Percentiles rank a stretch among this genome's conserved stretches.
phyloP scores from a whole-genome alignment of 1,140 invertebrate genomes.

The Polypedilum vanderplanki region DNA sequence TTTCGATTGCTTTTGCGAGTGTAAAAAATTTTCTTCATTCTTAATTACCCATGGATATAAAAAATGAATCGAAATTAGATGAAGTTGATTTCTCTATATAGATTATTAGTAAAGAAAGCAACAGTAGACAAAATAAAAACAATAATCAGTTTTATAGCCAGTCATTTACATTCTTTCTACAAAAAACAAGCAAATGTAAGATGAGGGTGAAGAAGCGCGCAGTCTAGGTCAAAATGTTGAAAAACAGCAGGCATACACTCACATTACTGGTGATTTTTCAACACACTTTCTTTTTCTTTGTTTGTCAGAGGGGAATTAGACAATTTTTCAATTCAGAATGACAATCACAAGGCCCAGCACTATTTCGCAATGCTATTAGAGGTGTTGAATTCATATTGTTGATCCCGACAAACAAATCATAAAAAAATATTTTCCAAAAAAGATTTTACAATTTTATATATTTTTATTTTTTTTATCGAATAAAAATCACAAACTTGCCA shows the following conservation, averaged over 20 bases:
- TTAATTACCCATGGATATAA: slow-evolving; percentile 1
- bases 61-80: background rate
- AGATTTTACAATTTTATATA: too few species aligned
- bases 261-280: slow-evolving; percentile 13
- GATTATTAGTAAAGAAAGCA: background rate
- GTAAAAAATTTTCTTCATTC: background rate
- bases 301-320: background rate
- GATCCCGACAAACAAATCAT: too few species aligned
- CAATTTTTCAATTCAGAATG: background rate
- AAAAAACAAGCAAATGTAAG: background rate
- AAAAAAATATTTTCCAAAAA: too few species aligned
- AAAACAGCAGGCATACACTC: background rate
- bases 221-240: background rate
- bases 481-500: too few species aligned
- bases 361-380: background rate
- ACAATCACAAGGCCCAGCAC: background rate
- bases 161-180: background rate
- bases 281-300: background rate
- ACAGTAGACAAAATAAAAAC: slow-evolving; percentile 3
- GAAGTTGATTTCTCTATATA: background rate
- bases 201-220: too few species aligned
- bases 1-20: background rate
- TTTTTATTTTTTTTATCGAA: too few species aligned
- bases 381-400: background rate
- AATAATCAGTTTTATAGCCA: slow-evolving; percentile 12